phyloP scores from a whole-genome alignment of 2,888 invertebrate species.

The Spilosoma lubricipeda region DNA sequence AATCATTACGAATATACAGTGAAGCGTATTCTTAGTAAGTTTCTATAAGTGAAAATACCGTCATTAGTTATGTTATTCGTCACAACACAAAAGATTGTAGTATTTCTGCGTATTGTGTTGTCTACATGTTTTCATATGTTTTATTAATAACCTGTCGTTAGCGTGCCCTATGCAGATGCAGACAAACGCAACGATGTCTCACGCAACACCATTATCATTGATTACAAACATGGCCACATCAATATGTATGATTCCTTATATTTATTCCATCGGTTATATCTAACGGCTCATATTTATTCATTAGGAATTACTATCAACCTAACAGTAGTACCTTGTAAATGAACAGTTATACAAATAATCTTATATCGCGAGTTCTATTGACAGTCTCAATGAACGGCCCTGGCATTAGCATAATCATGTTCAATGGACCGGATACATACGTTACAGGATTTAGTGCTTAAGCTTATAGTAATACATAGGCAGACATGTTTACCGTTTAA shows the following conservation, averaged over 20 bases:
- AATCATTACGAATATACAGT: too few species aligned
- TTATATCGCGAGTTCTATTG: background rate
- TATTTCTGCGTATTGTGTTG: background rate
- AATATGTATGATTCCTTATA: slow-evolving; percentile 13
- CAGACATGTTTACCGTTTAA: background rate
- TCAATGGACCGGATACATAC: background rate
- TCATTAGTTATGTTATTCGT: background rate
- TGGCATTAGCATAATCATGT: slow-evolving; percentile 3
- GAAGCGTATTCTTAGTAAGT: background rate
- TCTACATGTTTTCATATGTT: background rate
- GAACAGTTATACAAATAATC: background rate
- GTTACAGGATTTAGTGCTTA: background rate
- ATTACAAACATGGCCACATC: background rate
- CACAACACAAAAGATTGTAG: background rate
- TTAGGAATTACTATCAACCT: background rate
- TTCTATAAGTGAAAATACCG: background rate
- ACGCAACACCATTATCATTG: background rate
- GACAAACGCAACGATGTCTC: background rate
- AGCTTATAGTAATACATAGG: background rate
- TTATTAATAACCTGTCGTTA: background rate
- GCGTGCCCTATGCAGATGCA: slow-evolving; percentile 1
- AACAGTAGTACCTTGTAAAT: background rate
- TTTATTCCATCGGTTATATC: slow-evolving; percentile 3
- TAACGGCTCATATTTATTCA: slow-evolving; percentile 8
- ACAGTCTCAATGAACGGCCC: background rate